These are phyloP conservation scores for Darwinula stevensoni DNA, from an alignment of 2,888 invertebrate species.

Conservation along the genomic window DNA sequence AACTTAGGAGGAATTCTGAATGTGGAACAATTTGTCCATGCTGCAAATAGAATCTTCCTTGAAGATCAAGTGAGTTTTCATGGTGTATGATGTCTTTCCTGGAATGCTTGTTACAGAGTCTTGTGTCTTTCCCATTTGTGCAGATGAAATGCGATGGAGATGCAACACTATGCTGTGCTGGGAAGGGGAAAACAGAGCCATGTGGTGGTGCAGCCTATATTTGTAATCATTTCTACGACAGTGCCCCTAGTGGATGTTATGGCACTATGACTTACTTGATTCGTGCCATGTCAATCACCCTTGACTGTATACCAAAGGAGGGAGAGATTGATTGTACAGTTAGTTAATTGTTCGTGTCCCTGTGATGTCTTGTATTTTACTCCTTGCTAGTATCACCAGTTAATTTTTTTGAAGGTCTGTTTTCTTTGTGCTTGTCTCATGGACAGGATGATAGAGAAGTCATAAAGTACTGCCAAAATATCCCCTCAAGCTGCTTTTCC, in stretches of 20 bases:
- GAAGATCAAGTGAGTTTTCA: slow-evolving; percentile 49
- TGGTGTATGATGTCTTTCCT: too few relatives aligned
- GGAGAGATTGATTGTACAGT: slow-evolving; percentile 42
- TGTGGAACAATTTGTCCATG: slow-evolving; percentile 72
- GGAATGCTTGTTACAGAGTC: slow-evolving; percentile 4
- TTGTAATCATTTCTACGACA: slow-evolving; percentile 90
- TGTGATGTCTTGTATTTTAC: too few relatives aligned
- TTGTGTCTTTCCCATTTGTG: slow-evolving; percentile 9
- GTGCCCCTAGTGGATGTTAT: slow-evolving; percentile 84
- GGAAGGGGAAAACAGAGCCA: slow-evolving; percentile 17
- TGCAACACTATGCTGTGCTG: slow-evolving; percentile 73
- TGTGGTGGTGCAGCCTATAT: slow-evolving; percentile 85
- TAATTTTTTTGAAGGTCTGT: too few relatives aligned
- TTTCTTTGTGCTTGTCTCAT: too few relatives aligned
- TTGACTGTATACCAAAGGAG: slow-evolving; percentile 41
- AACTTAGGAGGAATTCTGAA: slow-evolving; percentile 47
- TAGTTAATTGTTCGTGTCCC: not conserved
- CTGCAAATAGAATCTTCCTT: slow-evolving; percentile 76
- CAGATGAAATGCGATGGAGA: slow-evolving; percentile 62
- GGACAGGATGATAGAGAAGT: too few relatives aligned
- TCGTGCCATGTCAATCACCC: slow-evolving; percentile 35
- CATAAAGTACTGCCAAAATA: too few relatives aligned
- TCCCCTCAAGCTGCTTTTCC: too few relatives aligned
- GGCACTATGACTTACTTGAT: slow-evolving; percentile 86
- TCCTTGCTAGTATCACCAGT: too few relatives aligned